phyloP scores from a whole-genome alignment of 2,888 invertebrate genomes.

The Ophion ellenae region DNA sequence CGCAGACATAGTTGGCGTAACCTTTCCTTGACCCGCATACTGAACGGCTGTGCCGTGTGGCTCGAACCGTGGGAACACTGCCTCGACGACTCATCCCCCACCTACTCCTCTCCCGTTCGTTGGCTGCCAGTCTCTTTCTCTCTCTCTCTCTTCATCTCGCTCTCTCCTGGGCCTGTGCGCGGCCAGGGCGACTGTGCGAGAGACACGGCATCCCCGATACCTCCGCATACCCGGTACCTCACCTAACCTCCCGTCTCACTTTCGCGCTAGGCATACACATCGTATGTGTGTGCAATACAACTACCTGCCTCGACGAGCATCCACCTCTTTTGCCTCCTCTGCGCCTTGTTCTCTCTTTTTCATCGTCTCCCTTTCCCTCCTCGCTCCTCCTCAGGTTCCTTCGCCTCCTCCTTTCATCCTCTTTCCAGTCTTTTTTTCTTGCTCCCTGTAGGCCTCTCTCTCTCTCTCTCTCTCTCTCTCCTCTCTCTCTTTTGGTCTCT shows the following conservation, averaged over 20 bases:
- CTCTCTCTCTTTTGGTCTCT: slow-evolving; percentile 73
- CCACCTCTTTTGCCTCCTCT: slow-evolving; percentile 81
- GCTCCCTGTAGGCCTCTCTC: no score
- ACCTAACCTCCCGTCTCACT: slow-evolving; percentile 82
- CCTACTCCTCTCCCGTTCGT: slow-evolving; percentile 68
- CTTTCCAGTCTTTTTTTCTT: no score
- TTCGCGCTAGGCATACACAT: slow-evolving; percentile 35
- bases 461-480: no score
- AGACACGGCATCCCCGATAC: slow-evolving; percentile 72
- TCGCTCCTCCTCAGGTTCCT: slow-evolving; percentile 38
- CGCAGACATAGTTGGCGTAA: slow-evolving; percentile 80
- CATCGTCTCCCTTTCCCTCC: slow-evolving; percentile 8
- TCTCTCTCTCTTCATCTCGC: not conserved
- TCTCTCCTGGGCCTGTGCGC: no score
- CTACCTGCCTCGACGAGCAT: slow-evolving; percentile 74
- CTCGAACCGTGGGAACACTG: slow-evolving; percentile 86
- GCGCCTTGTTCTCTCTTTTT: no score
- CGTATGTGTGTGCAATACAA: slow-evolving; percentile 10
- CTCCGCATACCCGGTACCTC: slow-evolving; percentile 49
- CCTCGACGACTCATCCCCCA: slow-evolving; percentile 81
- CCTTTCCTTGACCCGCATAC: slow-evolving; percentile 88
- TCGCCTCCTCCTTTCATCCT: no score
- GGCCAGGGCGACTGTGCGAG: slow-evolving; percentile 14
- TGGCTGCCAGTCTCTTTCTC: slow-evolving; percentile 65
- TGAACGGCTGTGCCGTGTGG: slow-evolving; percentile 87